These are phyloP conservation scores for Zenarchopterus dispar DNA, from an alignment of 2,797 vertebrate species.

Conservation along the genomic window DNA sequence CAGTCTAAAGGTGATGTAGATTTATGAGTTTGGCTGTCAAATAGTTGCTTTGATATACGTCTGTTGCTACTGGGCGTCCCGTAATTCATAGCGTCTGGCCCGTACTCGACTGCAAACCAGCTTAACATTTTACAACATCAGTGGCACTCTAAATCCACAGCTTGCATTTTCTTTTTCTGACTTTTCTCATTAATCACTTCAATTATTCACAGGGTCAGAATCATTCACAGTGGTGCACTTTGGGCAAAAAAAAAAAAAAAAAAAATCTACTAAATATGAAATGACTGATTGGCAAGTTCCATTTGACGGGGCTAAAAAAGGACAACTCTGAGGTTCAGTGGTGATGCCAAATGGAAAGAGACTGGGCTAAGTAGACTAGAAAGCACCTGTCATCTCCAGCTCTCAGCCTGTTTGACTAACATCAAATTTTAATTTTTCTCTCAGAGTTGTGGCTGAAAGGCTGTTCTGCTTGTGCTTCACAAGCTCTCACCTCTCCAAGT, in stretches of 20 bases:
- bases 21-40: slow-evolving; percentile 26
- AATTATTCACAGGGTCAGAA: slow-evolving; percentile 63
- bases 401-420: slow-evolving; percentile 94
- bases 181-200: slow-evolving; percentile 50
- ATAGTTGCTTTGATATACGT: slow-evolving; percentile 2
- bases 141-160: slow-evolving; percentile 31
- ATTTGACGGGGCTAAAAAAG: slow-evolving; percentile 67
- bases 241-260: slow-evolving; percentile 53
- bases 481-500: slow-evolving; percentile 36
- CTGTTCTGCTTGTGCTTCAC: slow-evolving; percentile 70
- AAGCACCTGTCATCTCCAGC: slow-evolving; percentile 97
- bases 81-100: slow-evolving; percentile 17
- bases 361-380: slow-evolving; percentile 98
- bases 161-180: slow-evolving; percentile 48
- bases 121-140: slow-evolving; percentile 25
- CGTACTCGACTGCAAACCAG: no score
- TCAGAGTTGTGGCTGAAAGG: slow-evolving; percentile 89
- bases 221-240: slow-evolving; percentile 59
- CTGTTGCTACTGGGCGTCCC: slow-evolving; percentile 3
- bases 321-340: slow-evolving; percentile 73
- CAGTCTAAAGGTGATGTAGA: slow-evolving; percentile 62
- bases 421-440: slow-evolving; percentile 99
- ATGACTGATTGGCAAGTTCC: slow-evolving; percentile 70
- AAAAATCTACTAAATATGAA: slow-evolving; percentile 67
- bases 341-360: slow-evolving; percentile 92